A percentile compares a stretch with the other conserved stretches of the same genome.
Conservation (phyloP, 2,888 invertebrate species). For the Platynereis dumerilii region DNA sequence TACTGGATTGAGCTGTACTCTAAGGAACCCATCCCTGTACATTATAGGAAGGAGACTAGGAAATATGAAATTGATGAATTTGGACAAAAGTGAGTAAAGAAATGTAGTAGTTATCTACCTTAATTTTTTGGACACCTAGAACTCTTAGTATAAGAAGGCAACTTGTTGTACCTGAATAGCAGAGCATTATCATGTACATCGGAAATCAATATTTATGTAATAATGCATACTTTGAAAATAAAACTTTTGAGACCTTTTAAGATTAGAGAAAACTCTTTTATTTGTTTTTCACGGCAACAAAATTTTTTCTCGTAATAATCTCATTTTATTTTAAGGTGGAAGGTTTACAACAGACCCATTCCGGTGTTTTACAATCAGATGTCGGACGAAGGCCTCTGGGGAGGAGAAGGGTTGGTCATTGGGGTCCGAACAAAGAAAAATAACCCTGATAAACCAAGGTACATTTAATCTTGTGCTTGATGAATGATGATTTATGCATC, state of each 20-base stretch:
- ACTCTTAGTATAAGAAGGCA: too few relatives aligned
- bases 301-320: too few relatives aligned
- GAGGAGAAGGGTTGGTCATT: slow-evolving; percentile 91
- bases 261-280: too few relatives aligned
- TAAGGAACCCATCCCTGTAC: slow-evolving; percentile 59
- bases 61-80: slow-evolving; percentile 40
- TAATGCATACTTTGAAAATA: too few relatives aligned
- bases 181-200: too few relatives aligned
- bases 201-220: too few relatives aligned
- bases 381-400: slow-evolving; percentile 88
- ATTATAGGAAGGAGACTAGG: slow-evolving; percentile 53
- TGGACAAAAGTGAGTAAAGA: slow-evolving; percentile 25
- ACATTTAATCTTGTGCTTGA: background rate
- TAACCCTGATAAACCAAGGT: slow-evolving; percentile 33
- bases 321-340: slow-evolving; percentile 39
- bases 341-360: slow-evolving; percentile 65
- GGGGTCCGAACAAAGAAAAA: slow-evolving; percentile 74
- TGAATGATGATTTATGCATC: slow-evolving; percentile 18
- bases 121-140: too few relatives aligned
- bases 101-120: too few relatives aligned
- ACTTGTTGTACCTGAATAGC: too few relatives aligned
- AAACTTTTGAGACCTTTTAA: too few relatives aligned
- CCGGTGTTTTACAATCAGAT: slow-evolving; percentile 81
- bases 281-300: too few relatives aligned
- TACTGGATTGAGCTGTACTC: slow-evolving; percentile 54